Evolutionary conservation across 2,888 invertebrate species (phyloP).

Genomic region (Drosophila siamana): DNA sequence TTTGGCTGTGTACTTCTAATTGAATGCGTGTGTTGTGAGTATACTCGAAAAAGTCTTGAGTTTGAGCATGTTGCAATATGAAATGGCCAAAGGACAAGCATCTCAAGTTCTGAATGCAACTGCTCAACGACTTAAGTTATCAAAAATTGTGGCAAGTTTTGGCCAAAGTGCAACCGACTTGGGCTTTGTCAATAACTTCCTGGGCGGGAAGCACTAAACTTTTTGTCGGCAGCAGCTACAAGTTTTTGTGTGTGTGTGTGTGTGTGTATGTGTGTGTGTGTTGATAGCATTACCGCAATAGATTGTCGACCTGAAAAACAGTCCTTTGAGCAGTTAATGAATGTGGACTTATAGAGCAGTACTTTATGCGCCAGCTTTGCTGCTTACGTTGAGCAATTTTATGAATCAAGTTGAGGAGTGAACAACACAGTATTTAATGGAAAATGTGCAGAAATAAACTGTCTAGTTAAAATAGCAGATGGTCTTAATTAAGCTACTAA

Average conservation of each 20-base stretch:
- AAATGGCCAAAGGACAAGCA: conserved; percentile 22
- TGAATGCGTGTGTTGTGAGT: conserved; percentile 52
- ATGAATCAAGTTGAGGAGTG: neutral
- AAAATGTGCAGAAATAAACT: no score
- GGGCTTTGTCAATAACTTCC: conserved; percentile 29
- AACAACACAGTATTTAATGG: no score
- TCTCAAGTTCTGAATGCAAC: conserved; percentile 15
- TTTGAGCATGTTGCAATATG: neutral
- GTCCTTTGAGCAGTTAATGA: neutral
- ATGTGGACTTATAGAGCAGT: neutral
- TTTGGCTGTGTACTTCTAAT: conserved; percentile 53
- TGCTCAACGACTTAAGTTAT: conserved; percentile 38
- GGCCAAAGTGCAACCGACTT: conserved; percentile 26
- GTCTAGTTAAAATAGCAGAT: no score
- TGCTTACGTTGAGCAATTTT: neutral
- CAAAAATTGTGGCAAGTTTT: conserved; percentile 40
- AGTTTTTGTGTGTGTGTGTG: neutral
- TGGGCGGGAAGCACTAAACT: conserved; percentile 16
- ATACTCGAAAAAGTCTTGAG: no score
- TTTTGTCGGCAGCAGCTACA: conserved; percentile 6
- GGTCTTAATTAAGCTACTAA: no score
- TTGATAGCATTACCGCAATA: conserved; percentile 3
- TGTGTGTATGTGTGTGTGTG: neutral
- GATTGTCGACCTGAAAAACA: conserved; percentile 1
- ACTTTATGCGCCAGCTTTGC: neutral